Evolutionary conservation across 2,888 invertebrate species (phyloP), one percentile per base, ranked within the genome.

Genomic region (Ophion ventricosus): DNA sequence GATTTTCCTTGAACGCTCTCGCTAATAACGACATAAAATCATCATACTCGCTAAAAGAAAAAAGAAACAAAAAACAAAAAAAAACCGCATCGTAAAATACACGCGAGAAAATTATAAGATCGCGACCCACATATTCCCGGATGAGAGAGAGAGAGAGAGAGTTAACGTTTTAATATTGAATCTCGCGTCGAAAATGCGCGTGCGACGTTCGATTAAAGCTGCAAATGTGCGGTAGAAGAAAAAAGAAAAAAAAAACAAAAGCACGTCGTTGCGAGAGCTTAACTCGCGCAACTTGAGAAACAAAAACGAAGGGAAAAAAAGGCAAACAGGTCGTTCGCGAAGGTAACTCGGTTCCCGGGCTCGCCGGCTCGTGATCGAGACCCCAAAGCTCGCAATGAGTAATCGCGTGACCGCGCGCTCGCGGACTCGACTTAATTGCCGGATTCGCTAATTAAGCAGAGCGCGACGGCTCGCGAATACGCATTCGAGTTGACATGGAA

Each of bases 361-460:
- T 11, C 26, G 57, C 54, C 63, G 35, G 73, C 69, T 59, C 82
- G 78, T 76, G 82, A 82, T 85, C 84, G 69, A 80, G 79, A 85
- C 63, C 76, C 76, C 72, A 17, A 49, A 64, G 49, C 81, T 74
- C 84, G 80, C 78, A 81, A 82, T 84, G 82, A 84, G 74, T 79
- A 82, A 82, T 72, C 82, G 84, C 82, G 43, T 54, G 61, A 49
- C 78, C 70, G 66, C 81, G 70, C 66, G 67, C 75, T 70, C 75
- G 84, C 81, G 70, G 70, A 73, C 75, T 70, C 75, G 84, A 79
- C 82, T 84, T 84, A 82, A 84, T 82, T 84, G 70, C 82, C 79
- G 79, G 82, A 70, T 81, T 72, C 77, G 75, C 79, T 79, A 84
- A 84, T 84, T 84, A 82, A 84, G 61, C 70, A 66, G 78, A 69